phyloP scores from a whole-genome alignment of 2,113 vertebrate genomes.

The Lanius collurio region DNA sequence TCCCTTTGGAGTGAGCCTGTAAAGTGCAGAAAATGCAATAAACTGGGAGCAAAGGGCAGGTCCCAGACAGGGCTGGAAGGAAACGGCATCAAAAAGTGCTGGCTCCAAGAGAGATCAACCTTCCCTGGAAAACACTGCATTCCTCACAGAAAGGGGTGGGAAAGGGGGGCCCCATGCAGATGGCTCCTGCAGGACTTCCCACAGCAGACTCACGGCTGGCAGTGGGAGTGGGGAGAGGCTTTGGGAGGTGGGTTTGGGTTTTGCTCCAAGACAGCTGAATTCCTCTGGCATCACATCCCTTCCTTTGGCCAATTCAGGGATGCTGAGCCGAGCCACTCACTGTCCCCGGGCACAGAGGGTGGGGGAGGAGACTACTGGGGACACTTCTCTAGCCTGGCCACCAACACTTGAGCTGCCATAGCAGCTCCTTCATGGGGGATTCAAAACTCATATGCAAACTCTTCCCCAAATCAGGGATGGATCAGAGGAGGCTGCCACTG shows the following conservation, averaged over 20 bases:
- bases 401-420: neutral
- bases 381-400: neutral
- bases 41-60: neutral
- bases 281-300: neutral
- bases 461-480: neutral
- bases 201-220: neutral
- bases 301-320: neutral
- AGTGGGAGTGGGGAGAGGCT: neutral
- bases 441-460: neutral
- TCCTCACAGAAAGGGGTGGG: neutral
- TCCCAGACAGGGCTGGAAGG: neutral
- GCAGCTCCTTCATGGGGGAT: neutral
- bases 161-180: neutral
- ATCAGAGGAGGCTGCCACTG: neutral
- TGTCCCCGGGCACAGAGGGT: neutral
- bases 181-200: neutral
- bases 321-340: accelerated
- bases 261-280: neutral
- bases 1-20: neutral
- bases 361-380: neutral
- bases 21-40: neutral
- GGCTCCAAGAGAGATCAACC: neutral
- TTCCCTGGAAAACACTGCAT: neutral
- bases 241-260: neutral
- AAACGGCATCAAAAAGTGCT: neutral